Evolutionary conservation across 2,797 vertebrate species (phyloP).

Genomic region (Pangasius djambal): DNA sequence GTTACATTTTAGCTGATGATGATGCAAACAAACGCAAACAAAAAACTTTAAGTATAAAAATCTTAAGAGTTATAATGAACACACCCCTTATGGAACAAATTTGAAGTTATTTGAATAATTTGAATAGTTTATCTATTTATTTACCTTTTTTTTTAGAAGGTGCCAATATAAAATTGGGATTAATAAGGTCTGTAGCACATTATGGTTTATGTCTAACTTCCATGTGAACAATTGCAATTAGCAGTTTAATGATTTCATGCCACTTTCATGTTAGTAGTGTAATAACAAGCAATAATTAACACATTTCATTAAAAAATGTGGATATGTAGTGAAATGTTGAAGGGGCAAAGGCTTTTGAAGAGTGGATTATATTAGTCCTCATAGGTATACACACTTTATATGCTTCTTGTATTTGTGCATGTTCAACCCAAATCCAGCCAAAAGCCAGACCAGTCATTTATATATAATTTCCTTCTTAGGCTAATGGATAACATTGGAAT

Average conservation of each 20-base stretch:
- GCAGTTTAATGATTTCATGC: background rate
- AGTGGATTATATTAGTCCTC: background rate
- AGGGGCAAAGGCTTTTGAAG: background rate
- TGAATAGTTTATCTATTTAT: background rate
- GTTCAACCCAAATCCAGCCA: background rate
- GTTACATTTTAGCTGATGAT: background rate
- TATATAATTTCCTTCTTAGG: background rate
- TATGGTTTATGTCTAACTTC: background rate
- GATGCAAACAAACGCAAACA: background rate
- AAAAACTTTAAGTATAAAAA: too few species aligned
- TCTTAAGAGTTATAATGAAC: background rate
- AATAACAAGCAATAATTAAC: background rate
- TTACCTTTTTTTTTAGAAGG: background rate
- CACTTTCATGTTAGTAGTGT: background rate
- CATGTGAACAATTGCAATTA: background rate
- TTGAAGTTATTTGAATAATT: background rate
- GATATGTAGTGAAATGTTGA: background rate
- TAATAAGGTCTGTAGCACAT: background rate
- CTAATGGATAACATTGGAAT: constrained; percentile 43
- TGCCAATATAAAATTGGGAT: background rate
- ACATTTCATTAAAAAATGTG: background rate
- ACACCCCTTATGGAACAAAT: background rate
- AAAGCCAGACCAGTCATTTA: constrained; percentile 12
- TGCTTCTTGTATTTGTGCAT: background rate
- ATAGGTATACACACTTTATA: background rate